Base-by-base conservation (phyloP, 2,797 vertebrate genomes). In the Nasua narica region DNA sequence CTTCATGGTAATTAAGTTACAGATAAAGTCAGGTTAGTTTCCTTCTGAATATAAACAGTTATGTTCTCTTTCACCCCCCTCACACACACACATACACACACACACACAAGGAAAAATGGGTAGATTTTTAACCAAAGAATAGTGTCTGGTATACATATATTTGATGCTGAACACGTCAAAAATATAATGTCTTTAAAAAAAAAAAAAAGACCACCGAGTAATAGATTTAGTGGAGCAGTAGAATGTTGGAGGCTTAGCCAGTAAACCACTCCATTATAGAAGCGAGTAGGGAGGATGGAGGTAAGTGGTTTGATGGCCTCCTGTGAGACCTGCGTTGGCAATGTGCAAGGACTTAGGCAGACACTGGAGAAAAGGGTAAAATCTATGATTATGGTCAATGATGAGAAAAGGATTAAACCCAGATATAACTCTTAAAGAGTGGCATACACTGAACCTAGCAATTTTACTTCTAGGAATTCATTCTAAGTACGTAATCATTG, bases 1-100 rank as follows among this genome's bases (percentile, higher is more conserved):
- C 69, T 50, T 91, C 76, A 60, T 40, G 56, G 77, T 92, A 94
- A 88, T 94, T 97, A 94, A 97, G 91, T 79, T 93, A 85, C 72
- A 97, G 79, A 88, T 52, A 93, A 82, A 84, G 58, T 40, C 62
- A 93, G 62, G 69, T 83, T 82, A 37, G 40, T 76, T 90, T 96
- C 50, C 18, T 40, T 91, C 52, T 52, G 76, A 96, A 72, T 93
- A 74, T 60, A 94, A 96, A 94, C 48, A 91, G 60, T 18, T 35
- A 32, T 65, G 54, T 70, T 92, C 87, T 96, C 27, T 94, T 90
- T 65, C 76, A 93, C 46, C 62, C 46, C 92, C n/a, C 35, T n/a
- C n/a, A 40, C 40, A 40, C 40, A 40, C 40, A 40, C 43, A 43
- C 32, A 12, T 62, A 27, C 32, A 65, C 32, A 65, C 32, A 76